Conservation (phyloP, 2,888 invertebrate species). For the Chrysolina haemoptera region DNA sequence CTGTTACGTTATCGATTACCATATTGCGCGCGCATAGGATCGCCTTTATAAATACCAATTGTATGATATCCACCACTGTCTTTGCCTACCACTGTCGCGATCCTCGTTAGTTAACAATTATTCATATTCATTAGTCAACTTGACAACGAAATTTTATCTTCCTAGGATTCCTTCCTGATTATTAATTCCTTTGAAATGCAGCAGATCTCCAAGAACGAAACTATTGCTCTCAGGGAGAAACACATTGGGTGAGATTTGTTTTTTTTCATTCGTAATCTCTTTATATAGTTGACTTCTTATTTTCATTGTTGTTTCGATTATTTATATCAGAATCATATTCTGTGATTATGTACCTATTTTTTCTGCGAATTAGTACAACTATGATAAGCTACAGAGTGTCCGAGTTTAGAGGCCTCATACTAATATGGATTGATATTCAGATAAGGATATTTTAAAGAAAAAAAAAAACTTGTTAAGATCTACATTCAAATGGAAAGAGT, state of each 20-base stretch:
- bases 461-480: too few species aligned
- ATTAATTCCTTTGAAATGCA: constrained; percentile 69
- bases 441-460: too few species aligned
- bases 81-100: constrained; percentile 28
- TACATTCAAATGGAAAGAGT: too few species aligned
- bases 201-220: constrained; percentile 85
- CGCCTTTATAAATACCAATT: constrained; percentile 40
- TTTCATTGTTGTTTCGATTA: too few species aligned
- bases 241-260: constrained; percentile 82
- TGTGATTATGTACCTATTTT: too few species aligned
- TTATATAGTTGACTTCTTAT: too few species aligned
- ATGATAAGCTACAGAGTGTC: too few species aligned
- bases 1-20: not conserved
- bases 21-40: constrained; percentile 35
- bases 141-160: not conserved
- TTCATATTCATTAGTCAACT: constrained; percentile 11
- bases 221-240: constrained; percentile 84
- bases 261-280: too few species aligned
- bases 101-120: not conserved
- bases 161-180: not conserved
- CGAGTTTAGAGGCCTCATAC: too few species aligned
- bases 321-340: too few species aligned
- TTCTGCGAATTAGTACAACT: too few species aligned
- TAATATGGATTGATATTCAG: too few species aligned
- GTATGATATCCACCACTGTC: constrained; percentile 24